Percentiles rank a stretch among this genome's conserved stretches.
phyloP scores from a whole-genome alignment of 2,113 vertebrate species.

The Pelobates fuscus region DNA sequence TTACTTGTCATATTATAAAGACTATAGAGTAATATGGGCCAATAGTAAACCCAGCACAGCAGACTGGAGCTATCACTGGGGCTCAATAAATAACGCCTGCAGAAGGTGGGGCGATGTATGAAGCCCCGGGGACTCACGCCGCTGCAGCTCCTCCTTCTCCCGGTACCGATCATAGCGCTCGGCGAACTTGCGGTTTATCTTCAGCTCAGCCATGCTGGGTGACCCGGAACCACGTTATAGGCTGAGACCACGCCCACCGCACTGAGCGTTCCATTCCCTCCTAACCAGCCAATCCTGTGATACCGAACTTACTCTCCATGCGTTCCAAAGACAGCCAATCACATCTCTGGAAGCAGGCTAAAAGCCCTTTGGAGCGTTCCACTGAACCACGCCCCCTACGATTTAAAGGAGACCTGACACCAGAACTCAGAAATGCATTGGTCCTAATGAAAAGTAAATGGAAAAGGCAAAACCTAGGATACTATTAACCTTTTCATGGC shows the following conservation, averaged over 20 bases:
- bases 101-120: neutral
- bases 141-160: slow-evolving; percentile 85
- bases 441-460: too few relatives aligned
- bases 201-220: slow-evolving; percentile 66
- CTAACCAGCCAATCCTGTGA: neutral
- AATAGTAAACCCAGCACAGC: too few relatives aligned
- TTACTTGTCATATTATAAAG: too few relatives aligned
- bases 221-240: neutral
- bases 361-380: neutral
- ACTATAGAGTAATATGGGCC: too few relatives aligned
- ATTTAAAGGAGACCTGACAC: neutral
- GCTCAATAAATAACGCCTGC: too few relatives aligned
- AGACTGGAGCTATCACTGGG: too few relatives aligned
- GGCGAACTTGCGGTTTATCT: slow-evolving; percentile 80
- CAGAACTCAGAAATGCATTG: too few relatives aligned
- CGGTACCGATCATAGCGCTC: slow-evolving; percentile 81
- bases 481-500: too few relatives aligned
- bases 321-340: slow-evolving; percentile 21
- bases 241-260: neutral
- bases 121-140: slow-evolving; percentile 70
- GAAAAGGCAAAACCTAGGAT: too few relatives aligned
- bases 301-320: neutral
- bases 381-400: neutral
- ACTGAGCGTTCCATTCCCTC: neutral
- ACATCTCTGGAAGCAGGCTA: neutral